Percentiles rank a stretch among this genome's conserved stretches.
Conservation (phyloP, 2,797 vertebrate species). For the Pygocentrus nattereri region DNA sequence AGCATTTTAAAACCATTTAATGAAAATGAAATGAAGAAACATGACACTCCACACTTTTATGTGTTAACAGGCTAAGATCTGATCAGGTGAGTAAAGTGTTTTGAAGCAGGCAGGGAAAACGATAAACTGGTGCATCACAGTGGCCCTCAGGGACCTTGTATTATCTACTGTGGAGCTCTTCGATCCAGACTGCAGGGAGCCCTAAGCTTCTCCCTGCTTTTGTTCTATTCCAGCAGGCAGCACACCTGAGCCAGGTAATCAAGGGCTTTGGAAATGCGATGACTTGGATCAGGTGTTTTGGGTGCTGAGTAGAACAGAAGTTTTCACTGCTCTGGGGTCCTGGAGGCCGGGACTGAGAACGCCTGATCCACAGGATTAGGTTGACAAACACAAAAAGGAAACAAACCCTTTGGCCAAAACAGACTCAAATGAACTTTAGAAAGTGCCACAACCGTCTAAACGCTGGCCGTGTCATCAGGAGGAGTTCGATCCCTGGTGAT, state of each 20-base stretch:
- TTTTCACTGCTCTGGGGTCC: not conserved
- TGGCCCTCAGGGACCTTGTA: not conserved
- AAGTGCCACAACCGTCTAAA: no score
- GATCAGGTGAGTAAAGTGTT: not conserved
- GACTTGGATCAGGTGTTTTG: conserved; percentile 32
- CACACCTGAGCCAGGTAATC: conserved; percentile 24
- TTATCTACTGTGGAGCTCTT: not conserved
- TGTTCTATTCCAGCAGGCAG: not conserved
- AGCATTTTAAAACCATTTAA: no score
- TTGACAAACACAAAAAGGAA: conserved; percentile 25
- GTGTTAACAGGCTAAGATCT: not conserved
- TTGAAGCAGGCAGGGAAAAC: no score
- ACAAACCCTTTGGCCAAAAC: conserved; percentile 3
- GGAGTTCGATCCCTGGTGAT: no score
- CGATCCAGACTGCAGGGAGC: not conserved
- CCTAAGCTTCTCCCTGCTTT: not conserved
- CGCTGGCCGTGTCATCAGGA: no score
- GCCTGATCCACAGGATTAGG: conserved; percentile 36
- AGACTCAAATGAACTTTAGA: not conserved
- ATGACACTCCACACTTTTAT: no score
- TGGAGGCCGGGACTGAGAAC: conserved; percentile 16
- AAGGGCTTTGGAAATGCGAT: conserved; percentile 34
- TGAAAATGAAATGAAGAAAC: no score
- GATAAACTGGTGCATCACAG: not conserved
- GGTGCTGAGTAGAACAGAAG: conserved; percentile 17